Base-by-base conservation (phyloP, 2,113 vertebrate species). In the Ptyas mucosa region DNA sequence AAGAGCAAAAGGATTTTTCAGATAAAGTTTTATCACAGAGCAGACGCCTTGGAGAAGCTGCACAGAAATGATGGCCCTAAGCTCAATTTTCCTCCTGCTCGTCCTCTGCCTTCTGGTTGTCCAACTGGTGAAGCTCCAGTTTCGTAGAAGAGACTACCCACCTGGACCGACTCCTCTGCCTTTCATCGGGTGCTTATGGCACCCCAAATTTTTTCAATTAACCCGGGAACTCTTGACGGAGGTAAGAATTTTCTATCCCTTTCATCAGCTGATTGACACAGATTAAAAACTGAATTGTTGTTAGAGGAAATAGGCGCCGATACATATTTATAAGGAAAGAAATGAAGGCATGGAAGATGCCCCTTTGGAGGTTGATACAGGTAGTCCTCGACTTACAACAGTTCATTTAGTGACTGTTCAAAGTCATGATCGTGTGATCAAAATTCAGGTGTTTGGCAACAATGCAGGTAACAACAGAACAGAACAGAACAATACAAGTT, bases 111-210 rank as follows among this genome's bases (percentile, higher is more conserved):
- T 96, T 49, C 43, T 95, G 10, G 8, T 26, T 3, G 0, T 94
- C 43, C 7, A 96, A 29, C 95, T 95, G 87, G 89, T 95, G 90
- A 95, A 69, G 85, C 0, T 95, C 20, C 94, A 95, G 55, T 54
- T 94, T 95, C 52, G 88, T 26, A 43, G 94, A 92, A 94, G 90
- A 53, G 7, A 0, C 2, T 21, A 95, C 61, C 97, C 96, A 93
- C 96, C 97, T 0, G 97, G 97, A 11, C 96, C 94, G 1, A 64
- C 92, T 58, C 95, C 97, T 0, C 90, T 95, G 11, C 97, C 95
- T 18, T 1, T 97, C 21, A 39, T 97, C 39, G 97, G 96, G 93
- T 97, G 96, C 86, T 86, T 97, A n/a, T 94, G 96, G 95, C 96
- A 97, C 49, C 95, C 96, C n/a, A 95, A 91, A n/a, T 94, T 96